These are phyloP conservation scores for Spongia lamella DNA, from an alignment of 37 sponge, comb jelly and placozoan species.

Conservation along the genomic window DNA sequence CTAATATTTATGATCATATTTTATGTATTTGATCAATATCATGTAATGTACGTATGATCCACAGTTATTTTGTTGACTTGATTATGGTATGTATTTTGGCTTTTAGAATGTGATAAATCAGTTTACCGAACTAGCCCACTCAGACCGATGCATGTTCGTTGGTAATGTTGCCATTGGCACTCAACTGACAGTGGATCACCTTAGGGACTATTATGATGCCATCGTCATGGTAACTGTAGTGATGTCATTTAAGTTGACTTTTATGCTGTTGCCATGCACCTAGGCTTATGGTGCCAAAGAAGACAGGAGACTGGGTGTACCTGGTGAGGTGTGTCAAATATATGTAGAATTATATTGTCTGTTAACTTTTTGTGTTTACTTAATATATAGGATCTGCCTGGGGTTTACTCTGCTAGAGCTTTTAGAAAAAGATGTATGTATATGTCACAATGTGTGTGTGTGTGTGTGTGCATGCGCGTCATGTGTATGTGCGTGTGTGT, in stretches of 20 bases:
- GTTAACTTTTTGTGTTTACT: no score
- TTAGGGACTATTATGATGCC: constrained; percentile 74
- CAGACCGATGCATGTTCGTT: constrained; percentile 72
- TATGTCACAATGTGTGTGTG: neutral
- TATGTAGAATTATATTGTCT: constrained; percentile 3
- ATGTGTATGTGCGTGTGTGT: no score
- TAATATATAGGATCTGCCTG: constrained; percentile 57
- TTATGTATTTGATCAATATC: no score
- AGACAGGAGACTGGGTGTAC: constrained; percentile 76
- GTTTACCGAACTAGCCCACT: constrained; percentile 69
- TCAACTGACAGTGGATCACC: constrained; percentile 56
- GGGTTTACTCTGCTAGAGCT: constrained; percentile 79
- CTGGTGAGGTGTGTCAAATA: constrained; percentile 81
- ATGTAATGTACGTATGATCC: no score
- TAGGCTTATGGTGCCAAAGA: constrained; percentile 93
- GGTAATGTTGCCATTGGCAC: constrained; percentile 90
- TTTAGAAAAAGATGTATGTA: constrained; percentile 73
- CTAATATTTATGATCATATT: no score
- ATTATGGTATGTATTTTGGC: no score
- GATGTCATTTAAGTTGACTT: no score
- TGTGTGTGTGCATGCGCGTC: no score
- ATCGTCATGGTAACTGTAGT: constrained; percentile 81
- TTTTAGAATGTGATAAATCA: constrained; percentile 86
- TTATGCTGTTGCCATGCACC: neutral
- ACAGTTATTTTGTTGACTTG: no score